A percentile compares a stretch with the other conserved stretches of the same genome.
phyloP scores from a whole-genome alignment of 1,140 invertebrate genomes.

The Lepidurus arcticus region DNA sequence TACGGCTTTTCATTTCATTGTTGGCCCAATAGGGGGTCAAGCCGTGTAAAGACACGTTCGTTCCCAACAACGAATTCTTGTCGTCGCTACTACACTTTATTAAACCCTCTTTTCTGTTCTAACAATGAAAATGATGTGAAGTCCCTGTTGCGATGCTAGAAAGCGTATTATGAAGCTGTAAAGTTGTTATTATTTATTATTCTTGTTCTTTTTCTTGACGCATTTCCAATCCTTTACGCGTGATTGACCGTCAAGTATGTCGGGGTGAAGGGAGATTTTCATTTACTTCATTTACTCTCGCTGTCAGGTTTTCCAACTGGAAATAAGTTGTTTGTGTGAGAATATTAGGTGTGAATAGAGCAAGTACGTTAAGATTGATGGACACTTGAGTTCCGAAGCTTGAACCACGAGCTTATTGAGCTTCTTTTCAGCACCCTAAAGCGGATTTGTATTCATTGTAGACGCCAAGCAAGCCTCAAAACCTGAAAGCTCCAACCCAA shows the following conservation, averaged over 20 bases:
- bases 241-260: background rate
- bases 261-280: background rate
- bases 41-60: background rate
- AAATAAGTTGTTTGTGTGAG: background rate
- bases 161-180: background rate
- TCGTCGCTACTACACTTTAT: background rate
- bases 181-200: background rate
- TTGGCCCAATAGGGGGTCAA: background rate
- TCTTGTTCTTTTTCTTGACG: background rate
- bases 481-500: background rate
- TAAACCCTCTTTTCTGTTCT: background rate
- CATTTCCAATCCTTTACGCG: background rate
- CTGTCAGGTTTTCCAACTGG: background rate
- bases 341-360: constrained; percentile 22
- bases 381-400: background rate
- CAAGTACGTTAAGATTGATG: background rate
- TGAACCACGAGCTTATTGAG: background rate
- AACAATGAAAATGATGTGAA: background rate
- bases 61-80: background rate
- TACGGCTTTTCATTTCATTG: background rate
- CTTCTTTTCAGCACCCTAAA: background rate
- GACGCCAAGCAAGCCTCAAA: background rate
- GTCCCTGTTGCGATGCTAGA: too few species aligned
- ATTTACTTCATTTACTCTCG: background rate
- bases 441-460: constrained; percentile 4